phyloP scores from a whole-genome alignment of 2,113 vertebrate species.

The Pyxicephalus adspersus region DNA sequence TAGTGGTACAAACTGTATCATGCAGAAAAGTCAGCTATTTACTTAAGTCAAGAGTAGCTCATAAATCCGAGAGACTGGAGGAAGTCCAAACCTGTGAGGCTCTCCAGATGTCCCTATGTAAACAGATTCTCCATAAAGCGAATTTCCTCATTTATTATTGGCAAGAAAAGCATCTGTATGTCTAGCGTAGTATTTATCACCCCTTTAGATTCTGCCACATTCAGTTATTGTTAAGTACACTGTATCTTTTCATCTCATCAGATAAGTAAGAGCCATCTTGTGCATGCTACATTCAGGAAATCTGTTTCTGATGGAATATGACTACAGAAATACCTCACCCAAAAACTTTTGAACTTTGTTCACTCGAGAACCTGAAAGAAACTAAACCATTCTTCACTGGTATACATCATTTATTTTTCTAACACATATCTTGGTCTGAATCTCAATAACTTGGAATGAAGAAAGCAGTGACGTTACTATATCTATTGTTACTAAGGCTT shows the following conservation, averaged over 20 bases:
- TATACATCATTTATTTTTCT: slow-evolving; percentile 69
- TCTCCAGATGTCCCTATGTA: slow-evolving; percentile 80
- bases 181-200: slow-evolving; percentile 58
- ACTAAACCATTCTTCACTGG: slow-evolving; percentile 65
- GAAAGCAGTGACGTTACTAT: slow-evolving; percentile 31
- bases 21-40: slow-evolving; percentile 64
- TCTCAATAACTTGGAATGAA: slow-evolving; percentile 67
- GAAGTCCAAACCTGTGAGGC: slow-evolving; percentile 71
- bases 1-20: slow-evolving; percentile 62
- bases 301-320: slow-evolving; percentile 58
- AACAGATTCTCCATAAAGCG: slow-evolving; percentile 73
- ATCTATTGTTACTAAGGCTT: slow-evolving; percentile 35
- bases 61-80: slow-evolving; percentile 71
- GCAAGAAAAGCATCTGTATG: slow-evolving; percentile 63
- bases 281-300: slow-evolving; percentile 60
- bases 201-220: slow-evolving; percentile 54
- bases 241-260: slow-evolving; percentile 64
- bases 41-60: slow-evolving; percentile 60
- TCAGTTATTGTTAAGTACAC: slow-evolving; percentile 60
- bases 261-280: slow-evolving; percentile 54
- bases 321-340: slow-evolving; percentile 56
- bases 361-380: slow-evolving; percentile 63
- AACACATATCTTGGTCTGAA: slow-evolving; percentile 68
- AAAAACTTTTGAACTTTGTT: slow-evolving; percentile 63
- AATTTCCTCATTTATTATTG: slow-evolving; percentile 72